phyloP scores from a whole-genome alignment of 1,140 invertebrate genomes.

The Bathynomus jamesi region DNA sequence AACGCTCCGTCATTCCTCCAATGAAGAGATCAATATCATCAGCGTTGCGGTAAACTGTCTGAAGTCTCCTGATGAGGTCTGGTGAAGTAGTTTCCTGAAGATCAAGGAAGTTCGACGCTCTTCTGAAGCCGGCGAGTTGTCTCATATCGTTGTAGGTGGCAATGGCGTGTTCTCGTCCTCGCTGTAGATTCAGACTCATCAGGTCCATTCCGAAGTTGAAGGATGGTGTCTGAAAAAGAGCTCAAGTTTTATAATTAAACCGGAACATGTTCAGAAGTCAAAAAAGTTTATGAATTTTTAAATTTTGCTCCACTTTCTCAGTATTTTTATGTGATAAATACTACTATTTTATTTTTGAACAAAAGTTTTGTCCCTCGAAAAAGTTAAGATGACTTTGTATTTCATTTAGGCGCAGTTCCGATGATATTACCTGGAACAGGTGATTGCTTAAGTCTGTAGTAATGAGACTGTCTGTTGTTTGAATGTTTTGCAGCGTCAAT shows the following conservation, averaged over 20 bases:
- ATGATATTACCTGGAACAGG: not conserved
- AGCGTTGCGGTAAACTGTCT: constrained; percentile 50
- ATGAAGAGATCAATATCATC: constrained; percentile 73
- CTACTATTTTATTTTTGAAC: no score
- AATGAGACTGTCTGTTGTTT: not conserved
- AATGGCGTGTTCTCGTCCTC: constrained; percentile 61
- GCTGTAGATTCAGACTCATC: constrained; percentile 62
- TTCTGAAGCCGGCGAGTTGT: constrained; percentile 25
- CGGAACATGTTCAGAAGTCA: no score
- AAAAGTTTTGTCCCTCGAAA: no score
- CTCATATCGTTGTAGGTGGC: constrained; percentile 54
- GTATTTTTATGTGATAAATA: no score
- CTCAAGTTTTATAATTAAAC: no score
- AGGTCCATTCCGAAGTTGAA: no score
- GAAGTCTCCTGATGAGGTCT: constrained; percentile 1
- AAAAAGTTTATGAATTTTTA: no score
- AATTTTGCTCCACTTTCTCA: no score
- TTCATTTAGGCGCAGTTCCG: no score
- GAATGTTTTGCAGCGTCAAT: not conserved
- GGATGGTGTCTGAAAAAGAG: no score
- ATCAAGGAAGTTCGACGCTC: constrained; percentile 24
- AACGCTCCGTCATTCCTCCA: constrained; percentile 63
- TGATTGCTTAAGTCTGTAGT: not conserved
- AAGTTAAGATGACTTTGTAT: no score
- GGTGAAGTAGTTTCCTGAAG: constrained; percentile 20